phyloP scores from a whole-genome alignment of 2,113 vertebrate genomes.

The Hemichromis elongatus region DNA sequence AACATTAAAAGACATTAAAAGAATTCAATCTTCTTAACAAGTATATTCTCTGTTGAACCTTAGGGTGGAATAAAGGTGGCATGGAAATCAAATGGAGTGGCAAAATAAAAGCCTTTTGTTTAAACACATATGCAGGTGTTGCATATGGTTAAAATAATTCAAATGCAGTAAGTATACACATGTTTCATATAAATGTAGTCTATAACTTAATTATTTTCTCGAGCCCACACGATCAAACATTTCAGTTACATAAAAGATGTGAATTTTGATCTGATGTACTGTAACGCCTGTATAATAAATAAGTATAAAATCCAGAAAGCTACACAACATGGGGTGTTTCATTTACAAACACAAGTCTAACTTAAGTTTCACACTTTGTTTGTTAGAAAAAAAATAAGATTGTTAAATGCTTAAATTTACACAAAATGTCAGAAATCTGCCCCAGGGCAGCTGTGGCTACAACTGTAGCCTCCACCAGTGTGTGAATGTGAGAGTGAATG shows the following conservation, averaged over 20 bases:
- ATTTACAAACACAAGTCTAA: not conserved
- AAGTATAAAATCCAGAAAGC: not conserved
- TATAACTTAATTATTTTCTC: not conserved
- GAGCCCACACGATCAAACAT: not conserved
- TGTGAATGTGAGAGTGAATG: too few relatives aligned
- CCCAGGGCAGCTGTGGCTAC: too few relatives aligned
- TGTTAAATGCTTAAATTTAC: not conserved
- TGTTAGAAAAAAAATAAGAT: rapidly evolving
- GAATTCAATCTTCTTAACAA: not conserved
- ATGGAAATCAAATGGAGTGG: not conserved
- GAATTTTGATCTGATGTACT: not conserved
- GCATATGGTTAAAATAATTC: not conserved
- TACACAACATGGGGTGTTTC: not conserved
- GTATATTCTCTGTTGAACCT: not conserved
- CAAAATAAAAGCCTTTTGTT: not conserved
- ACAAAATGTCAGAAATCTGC: not conserved
- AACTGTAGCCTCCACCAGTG: too few relatives aligned
- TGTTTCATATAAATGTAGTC: not conserved
- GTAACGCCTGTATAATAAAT: not conserved
- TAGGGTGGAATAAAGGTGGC: not conserved
- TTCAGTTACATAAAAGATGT: not conserved
- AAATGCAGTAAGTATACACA: not conserved
- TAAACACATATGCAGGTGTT: not conserved
- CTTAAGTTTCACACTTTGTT: rapidly evolving
- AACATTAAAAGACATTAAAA: rapidly evolving